These are phyloP conservation scores for Heliothis virescens DNA, from an alignment of 1,140 invertebrate species.

Conservation along the genomic window DNA sequence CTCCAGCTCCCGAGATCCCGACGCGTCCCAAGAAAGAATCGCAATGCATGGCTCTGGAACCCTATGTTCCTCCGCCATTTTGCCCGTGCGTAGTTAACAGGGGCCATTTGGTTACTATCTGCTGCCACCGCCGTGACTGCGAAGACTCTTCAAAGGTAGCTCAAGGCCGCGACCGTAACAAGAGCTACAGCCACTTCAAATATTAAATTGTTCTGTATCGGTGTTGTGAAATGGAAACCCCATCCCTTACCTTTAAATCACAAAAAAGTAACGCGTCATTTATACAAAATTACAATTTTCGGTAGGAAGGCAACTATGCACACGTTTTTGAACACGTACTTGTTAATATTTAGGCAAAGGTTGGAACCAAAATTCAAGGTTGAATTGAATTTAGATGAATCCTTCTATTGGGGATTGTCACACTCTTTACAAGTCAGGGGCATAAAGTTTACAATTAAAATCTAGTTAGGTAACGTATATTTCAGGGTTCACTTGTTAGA, in stretches of 20 bases:
- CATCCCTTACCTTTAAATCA: background rate
- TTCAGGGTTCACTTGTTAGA: constrained; percentile 36
- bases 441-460: constrained; percentile 10
- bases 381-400: constrained; percentile 20
- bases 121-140: constrained; percentile 21
- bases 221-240: constrained; percentile 27
- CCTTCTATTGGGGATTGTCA: constrained; percentile 27
- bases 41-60: no score
- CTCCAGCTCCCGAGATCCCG: background rate
- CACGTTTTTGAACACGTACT: constrained; percentile 27
- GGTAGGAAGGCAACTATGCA: constrained; percentile 11
- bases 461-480: background rate
- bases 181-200: constrained; percentile 9
- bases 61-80: background rate
- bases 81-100: background rate
- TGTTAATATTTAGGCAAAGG: background rate
- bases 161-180: background rate
- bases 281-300: constrained; percentile 13
- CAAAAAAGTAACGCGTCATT: background rate
- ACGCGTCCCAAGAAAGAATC: no score
- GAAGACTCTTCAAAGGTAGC: constrained; percentile 2
- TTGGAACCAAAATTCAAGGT: constrained; percentile 1
- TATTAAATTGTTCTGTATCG: constrained; percentile 2
- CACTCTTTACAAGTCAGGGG: constrained; percentile 6
- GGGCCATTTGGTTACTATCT: constrained; percentile 9